These are phyloP conservation scores for Cygnus buccinator DNA, from an alignment of 2,113 vertebrate species.

Conservation along the genomic window DNA sequence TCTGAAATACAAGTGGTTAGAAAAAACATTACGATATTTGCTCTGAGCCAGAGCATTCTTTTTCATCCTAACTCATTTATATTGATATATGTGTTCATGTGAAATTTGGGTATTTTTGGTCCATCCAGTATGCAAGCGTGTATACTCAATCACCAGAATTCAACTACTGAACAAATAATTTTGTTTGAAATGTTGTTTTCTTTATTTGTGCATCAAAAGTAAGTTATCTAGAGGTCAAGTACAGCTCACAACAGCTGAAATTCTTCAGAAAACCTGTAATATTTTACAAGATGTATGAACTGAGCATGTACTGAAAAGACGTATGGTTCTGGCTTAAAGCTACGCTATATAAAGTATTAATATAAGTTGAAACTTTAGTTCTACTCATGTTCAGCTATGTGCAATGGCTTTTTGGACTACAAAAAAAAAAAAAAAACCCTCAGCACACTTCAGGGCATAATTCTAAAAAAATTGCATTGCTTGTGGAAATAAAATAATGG, in stretches of 20 bases:
- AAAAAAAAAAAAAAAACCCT: neutral
- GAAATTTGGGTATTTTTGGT: neutral
- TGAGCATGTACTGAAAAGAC: neutral
- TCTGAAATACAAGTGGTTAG: neutral
- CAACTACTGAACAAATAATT: neutral
- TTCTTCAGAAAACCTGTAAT: neutral
- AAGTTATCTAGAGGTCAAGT: neutral
- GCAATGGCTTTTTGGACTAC: neutral
- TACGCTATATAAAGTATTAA: neutral
- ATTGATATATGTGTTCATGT: neutral
- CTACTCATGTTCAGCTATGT: neutral
- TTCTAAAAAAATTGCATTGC: neutral
- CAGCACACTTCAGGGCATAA: neutral
- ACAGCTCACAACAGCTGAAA: neutral
- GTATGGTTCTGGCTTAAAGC: neutral
- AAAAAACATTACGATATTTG: neutral
- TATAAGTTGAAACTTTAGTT: neutral
- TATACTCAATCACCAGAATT: neutral
- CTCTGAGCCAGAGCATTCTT: neutral
- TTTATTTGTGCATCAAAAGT: neutral
- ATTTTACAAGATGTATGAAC: neutral
- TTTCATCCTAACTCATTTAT: neutral
- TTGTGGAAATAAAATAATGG: conserved; percentile 24
- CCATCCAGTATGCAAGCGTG: neutral
- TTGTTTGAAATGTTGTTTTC: rapidly evolving